Percentiles rank a stretch among this genome's conserved stretches.
Conservation (phyloP, 2,797 vertebrate species). For the Myotis vivesi region DNA sequence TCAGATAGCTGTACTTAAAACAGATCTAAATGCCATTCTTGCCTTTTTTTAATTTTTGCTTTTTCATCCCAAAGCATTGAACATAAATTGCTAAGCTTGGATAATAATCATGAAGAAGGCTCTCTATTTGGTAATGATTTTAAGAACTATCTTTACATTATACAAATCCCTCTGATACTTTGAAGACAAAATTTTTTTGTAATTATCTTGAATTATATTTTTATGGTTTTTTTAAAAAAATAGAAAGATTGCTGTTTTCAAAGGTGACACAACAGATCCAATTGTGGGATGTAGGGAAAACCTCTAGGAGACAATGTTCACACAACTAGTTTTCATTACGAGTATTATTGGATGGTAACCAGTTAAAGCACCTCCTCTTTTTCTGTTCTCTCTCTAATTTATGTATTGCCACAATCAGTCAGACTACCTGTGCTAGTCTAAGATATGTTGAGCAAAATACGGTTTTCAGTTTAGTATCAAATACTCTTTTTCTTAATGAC, state of each 20-base stretch:
- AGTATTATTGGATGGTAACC: not conserved
- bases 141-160: not conserved
- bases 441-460: not conserved
- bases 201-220: conserved; percentile 34
- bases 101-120: not conserved
- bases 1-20: conserved; percentile 69
- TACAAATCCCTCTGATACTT: conserved; percentile 9
- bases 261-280: not conserved
- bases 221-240: conserved; percentile 7
- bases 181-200: conserved; percentile 23
- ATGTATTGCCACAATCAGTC: not conserved
- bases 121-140: conserved; percentile 13
- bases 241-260: not conserved
- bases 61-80: conserved; percentile 44
- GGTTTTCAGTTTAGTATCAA: conserved; percentile 5
- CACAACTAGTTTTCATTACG: conserved; percentile 9
- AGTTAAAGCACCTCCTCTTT: not conserved
- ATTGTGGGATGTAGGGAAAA: not conserved
- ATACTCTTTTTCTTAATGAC: not conserved
- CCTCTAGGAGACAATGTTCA: not conserved
- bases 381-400: not conserved
- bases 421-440: not conserved
- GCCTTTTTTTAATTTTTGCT: not conserved
- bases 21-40: conserved; percentile 54
- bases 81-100: conserved; percentile 41